Base-by-base conservation (phyloP, 2,797 vertebrate genomes). In the Nasua narica region DNA sequence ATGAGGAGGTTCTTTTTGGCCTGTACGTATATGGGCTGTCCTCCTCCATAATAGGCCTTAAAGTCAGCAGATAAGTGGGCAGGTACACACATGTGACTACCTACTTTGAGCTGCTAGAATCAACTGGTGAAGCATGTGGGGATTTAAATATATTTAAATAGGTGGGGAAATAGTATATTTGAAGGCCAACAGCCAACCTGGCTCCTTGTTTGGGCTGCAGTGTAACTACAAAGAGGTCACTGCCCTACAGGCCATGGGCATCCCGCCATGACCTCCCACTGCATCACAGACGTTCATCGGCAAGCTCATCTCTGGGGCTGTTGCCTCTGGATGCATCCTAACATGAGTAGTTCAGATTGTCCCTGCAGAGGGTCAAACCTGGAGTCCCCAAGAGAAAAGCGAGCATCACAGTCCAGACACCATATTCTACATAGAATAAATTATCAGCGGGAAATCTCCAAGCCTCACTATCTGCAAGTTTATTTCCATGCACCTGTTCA, bases 311-410 rank as follows among this genome's bases (percentile, higher is more conserved):
- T 65, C 32, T 7, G 27, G 3, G 32, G 83, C 32, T 29, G 4
- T 16, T 43, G 78, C 29, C 92, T 67, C 23, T 69, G 86, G 19
- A 54, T 40, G 8, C 13, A 6, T 62, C 54, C 87, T 91, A 58
- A 94, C 90, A 88, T 6, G 27, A 74, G 43, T 7, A 56, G 74
- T 54, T 79, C 78, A 43, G 72, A 56, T 15, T 7, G 10, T 32
- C 65, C 62, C 65, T 19, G 65, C n/a, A 48, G 87, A 94, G 72
- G 82, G 89, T 87, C 82, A 40, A 32, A 48, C 21, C 86, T 46
- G 43, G 48, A 56, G 27, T 27, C 56, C 72, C 83, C 70, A 60
- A 29, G 82, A 60, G 54, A 74, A 25, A 50, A 35, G n/a, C 13
- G 27, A 90, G 54, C 70, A 21, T 48, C 40, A 7, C 1, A 6